Base-by-base conservation (phyloP, 2,797 vertebrate genomes). In the Lithobates sylvaticus region DNA sequence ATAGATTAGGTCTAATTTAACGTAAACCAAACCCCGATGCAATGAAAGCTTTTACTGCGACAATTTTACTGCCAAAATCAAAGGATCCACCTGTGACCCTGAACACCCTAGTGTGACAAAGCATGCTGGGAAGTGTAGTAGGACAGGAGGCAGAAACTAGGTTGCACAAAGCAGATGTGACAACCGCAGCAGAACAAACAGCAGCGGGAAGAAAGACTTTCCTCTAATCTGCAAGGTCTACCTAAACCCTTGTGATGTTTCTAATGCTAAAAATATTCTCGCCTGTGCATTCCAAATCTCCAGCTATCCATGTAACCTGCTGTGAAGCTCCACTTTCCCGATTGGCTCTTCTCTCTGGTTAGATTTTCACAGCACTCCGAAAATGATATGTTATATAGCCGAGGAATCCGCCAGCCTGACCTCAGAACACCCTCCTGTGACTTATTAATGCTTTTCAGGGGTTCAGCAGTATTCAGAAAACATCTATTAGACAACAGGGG, bases 401-500 rank as follows among this genome's bases (percentile, higher is more conserved):
- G 89, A 93, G 93, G 94, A 96, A 96, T 97, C 95, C 94, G 89
- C 88, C 89, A 87, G 90, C 88, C 75, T 86, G 81, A 76, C 67
- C 90, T 91, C 80, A 90, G 91, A 89, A 85, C 88, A 91, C 67
- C 65, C 12, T 39, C 21, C 74, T 39, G 78, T 77, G 88, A 89
- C 86, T 23, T 15, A 85, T 87, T 88, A 88, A 65, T 42, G 16
- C 50, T 47, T 32, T 64, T 39, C 54, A 61, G 65, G 76, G 32
- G 72, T n/a, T 50, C 15, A 32, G 64, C 73, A 26, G 32, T 54
- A 44, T 70, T 12, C 83, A 21, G 42, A 42, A 71, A 81, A 26
- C 23, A 13, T 3, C 39, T 72, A 69, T 80, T 80, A 47, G n/a
- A 70, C 78, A 44, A 23, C 23, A 16, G 70, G 34, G 29, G 21